Base-by-base conservation (phyloP, 2,113 vertebrate genomes). In the Onychostruthus taczanowskii region DNA sequence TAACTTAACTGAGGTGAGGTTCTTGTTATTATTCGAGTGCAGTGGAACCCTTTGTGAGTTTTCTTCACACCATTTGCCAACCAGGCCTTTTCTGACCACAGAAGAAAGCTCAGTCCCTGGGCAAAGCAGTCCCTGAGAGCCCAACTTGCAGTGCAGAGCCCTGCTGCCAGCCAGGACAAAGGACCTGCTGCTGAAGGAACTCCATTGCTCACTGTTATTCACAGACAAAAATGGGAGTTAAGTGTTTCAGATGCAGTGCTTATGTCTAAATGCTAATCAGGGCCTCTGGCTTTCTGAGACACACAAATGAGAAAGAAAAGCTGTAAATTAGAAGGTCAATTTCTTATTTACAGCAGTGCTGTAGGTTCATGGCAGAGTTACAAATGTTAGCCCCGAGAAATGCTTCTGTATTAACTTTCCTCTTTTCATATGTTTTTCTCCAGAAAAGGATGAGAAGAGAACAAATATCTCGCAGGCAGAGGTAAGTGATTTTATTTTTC, bases 381-480 rank as follows among this genome's bases (percentile, higher is more conserved):
- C 11, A 69, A 80, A 15, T 9, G 31, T 83, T 70, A 74, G 16
- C 43, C 13, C n/a, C 3, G 6, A 62, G n/a, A 88, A 92, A 56
- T 0, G 0, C 21, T 82, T 84, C 31, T 72, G 24, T 62, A 72
- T 43, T 87, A 55, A 95, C 30, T 84, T 76, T 83, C 93, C 47
- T 94, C 70, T 87, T 93, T 86, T 77, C 10, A 3, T 67, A n/a
- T 70, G 58, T 95, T 94, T 93, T 91, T 83, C 33, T 97, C 62
- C 93, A 98, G 98, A 98, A 98, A 98, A 97, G 97, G 98, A 98
- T 77, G 98, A 98, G 77, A 98, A 98, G 95, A 98, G 97, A 97
- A 97, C 97, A 81, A 97, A 90, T 70, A 97, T 97, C 79, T 97
- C 96, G 93, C 98, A 98, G 93, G 98, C 96, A 95, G 98, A 98